phyloP scores from a whole-genome alignment of 1,140 invertebrate species.

The Aphelinus certus region DNA sequence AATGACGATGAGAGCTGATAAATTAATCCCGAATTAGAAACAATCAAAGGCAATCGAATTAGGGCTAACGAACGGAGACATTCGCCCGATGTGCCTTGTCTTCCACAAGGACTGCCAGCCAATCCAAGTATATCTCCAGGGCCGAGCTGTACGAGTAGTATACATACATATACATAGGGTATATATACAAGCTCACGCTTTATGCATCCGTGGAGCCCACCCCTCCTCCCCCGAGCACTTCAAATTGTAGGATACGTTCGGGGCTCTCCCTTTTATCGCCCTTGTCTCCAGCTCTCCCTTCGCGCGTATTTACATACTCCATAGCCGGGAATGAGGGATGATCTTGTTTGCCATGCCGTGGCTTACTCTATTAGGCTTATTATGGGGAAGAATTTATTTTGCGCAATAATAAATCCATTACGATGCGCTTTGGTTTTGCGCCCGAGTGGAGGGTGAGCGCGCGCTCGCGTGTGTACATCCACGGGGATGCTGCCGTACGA shows the following conservation, averaged over 20 bases:
- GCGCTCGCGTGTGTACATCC: background rate
- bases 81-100: conserved; percentile 37
- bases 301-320: conserved; percentile 63
- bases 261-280: conserved; percentile 36
- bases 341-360: conserved; percentile 64
- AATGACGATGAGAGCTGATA: conserved; percentile 19
- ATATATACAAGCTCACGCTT: too few species aligned
- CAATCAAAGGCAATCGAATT: conserved; percentile 30
- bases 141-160: too few species aligned
- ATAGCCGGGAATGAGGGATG: conserved; percentile 60
- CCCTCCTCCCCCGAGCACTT: conserved; percentile 43
- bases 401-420: conserved; percentile 67
- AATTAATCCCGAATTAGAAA: conserved; percentile 33
- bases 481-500: background rate
- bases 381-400: conserved; percentile 65
- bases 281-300: conserved; percentile 30
- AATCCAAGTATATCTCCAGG: conserved; percentile 45
- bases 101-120: conserved; percentile 54
- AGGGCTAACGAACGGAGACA: conserved; percentile 24
- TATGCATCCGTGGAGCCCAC: too few species aligned
- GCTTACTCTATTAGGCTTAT: conserved; percentile 64
- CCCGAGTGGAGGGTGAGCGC: background rate
- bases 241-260: conserved; percentile 26
- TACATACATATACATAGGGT: too few species aligned
- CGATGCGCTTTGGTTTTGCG: conserved; percentile 38